Conservation (phyloP, 2,888 invertebrate species). For the Carcina quercana region DNA sequence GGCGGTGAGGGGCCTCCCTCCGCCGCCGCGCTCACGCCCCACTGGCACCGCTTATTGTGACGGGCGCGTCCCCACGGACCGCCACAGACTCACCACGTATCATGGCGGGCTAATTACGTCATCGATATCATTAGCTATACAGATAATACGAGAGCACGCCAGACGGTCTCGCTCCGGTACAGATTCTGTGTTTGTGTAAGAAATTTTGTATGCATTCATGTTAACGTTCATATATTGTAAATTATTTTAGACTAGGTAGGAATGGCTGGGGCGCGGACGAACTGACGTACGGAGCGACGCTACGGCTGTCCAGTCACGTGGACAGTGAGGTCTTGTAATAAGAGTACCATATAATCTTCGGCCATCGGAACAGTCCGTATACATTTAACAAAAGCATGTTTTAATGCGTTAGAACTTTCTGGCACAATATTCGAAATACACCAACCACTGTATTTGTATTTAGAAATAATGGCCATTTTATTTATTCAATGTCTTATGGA, state of each 20-base stretch:
- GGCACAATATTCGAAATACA: too few relatives aligned
- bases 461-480: too few relatives aligned
- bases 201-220: slow-evolving; percentile 54
- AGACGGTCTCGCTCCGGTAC: slow-evolving; percentile 22
- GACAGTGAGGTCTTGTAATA: too few relatives aligned
- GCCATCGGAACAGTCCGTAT: too few relatives aligned
- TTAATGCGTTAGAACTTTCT: too few relatives aligned
- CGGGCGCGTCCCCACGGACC: slow-evolving; percentile 17
- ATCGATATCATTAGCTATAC: slow-evolving; percentile 27
- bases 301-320: slow-evolving; percentile 29
- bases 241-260: slow-evolving; percentile 50
- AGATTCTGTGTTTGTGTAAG: slow-evolving; percentile 23
- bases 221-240: slow-evolving; percentile 61
- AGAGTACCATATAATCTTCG: too few relatives aligned
- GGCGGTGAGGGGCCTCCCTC: slow-evolving; percentile 71
- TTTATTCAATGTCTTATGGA: too few relatives aligned
- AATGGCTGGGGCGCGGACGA: slow-evolving; percentile 35
- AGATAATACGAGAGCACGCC: slow-evolving; percentile 23
- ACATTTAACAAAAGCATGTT: too few relatives aligned
- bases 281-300: slow-evolving; percentile 14
- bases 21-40: slow-evolving; percentile 16
- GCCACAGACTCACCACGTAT: slow-evolving; percentile 28
- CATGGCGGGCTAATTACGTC: slow-evolving; percentile 25
- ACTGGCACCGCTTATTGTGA: slow-evolving; percentile 18
- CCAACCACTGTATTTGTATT: too few relatives aligned